Base-by-base conservation (phyloP, 2,888 invertebrate genomes). In the Drosophila mettleri region DNA sequence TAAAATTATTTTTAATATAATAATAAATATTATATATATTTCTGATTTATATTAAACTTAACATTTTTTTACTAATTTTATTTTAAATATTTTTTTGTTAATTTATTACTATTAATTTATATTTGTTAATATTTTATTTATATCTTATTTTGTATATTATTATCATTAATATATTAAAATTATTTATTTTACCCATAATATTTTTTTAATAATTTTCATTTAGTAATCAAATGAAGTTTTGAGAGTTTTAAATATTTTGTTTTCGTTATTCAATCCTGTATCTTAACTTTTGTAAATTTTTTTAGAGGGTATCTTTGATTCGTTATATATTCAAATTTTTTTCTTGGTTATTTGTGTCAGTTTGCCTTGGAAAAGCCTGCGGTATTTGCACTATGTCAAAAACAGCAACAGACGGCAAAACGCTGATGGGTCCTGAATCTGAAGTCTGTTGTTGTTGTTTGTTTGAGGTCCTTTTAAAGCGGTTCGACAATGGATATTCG, bases 321-420 rank as follows among this genome's bases (percentile, higher is more conserved):
- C 29, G 4, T 10, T 4, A 18, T n/a, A 8, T 12, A 9, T 10
- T 9, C 2, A 10, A 14, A 8, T 9, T 9, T 9, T 9, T 7
- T 5, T 2, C 2, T 1, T 46, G 12, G 39, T 27, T 60, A 53
- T 57, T 66, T 74, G 38, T 58, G 58, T 58, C 45, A 46, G 60
- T 55, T 71, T 63, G 60, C 58, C 48, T 53, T 61, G 34, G 20
- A 46, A 60, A 51, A 59, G 80, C 80, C 71, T 80, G 66, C 66
- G 76, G 77, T 73, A 60, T 73, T 74, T 69, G 52, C 62, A 62
- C 65, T 55, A 68, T 70, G 82, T 82, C 80, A 73, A 69, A 70
- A 69, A 43, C 69, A 71, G 65, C 45, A 69, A 48, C 48, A 48
- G 46, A 52, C 45, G 14, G 39, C 55, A 38, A 39, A 34, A 54